phyloP scores from a whole-genome alignment of 2,797 vertebrate genomes.

The Stomatorhinus walkeri region DNA sequence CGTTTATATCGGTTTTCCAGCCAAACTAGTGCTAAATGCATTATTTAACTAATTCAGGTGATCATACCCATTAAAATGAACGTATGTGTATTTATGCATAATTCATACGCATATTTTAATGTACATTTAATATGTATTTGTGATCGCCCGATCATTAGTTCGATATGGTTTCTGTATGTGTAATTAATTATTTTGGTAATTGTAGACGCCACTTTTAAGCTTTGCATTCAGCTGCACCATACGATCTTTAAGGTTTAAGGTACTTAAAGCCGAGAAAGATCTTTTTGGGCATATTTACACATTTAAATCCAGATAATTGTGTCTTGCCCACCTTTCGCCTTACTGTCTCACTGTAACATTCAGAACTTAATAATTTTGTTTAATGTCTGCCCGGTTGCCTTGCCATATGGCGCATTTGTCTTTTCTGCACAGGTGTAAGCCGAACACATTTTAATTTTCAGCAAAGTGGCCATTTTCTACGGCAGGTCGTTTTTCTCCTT shows the following conservation, averaged over 20 bases:
- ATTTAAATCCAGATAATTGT: not conserved
- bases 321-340: not conserved
- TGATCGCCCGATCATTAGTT: not conserved
- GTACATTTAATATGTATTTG: not conserved
- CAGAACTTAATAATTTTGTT: not conserved
- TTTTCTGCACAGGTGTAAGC: not conserved
- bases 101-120: not conserved
- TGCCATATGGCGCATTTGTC: not conserved
- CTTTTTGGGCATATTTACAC: not conserved
- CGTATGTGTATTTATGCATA: not conserved
- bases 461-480: not conserved
- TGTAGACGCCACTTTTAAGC: not conserved
- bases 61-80: not conserved
- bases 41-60: not conserved
- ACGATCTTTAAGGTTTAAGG: not conserved
- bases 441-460: not conserved
- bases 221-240: not conserved
- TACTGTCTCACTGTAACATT: not conserved
- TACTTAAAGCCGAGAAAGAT: not conserved
- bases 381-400: not conserved
- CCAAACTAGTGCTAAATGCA: not conserved
- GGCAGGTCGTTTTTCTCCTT: not conserved
- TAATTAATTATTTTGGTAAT: not conserved
- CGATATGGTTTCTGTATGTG: not conserved
- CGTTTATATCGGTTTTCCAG: not conserved